Conservation (phyloP, 2,888 invertebrate species). For the Selenia dentaria region DNA sequence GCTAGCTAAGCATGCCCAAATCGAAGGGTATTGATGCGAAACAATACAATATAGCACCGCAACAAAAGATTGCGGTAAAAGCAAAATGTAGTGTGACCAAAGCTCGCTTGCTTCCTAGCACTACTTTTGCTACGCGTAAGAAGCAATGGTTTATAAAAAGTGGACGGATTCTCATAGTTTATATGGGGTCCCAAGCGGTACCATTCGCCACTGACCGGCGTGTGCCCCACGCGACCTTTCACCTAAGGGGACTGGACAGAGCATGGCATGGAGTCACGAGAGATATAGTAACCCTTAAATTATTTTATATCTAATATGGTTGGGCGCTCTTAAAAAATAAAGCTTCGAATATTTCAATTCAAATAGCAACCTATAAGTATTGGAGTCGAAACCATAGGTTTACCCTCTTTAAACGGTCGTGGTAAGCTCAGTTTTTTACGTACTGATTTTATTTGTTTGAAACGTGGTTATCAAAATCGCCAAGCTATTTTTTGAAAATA, state of each 20-base stretch:
- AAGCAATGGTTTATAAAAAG: constrained; percentile 20
- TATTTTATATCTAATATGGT: too few species aligned
- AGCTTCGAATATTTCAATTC: too few species aligned
- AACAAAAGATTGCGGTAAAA: constrained; percentile 10
- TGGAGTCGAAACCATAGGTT: too few species aligned
- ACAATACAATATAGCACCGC: constrained; percentile 13
- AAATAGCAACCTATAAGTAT: too few species aligned
- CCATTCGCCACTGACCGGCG: constrained; percentile 79
- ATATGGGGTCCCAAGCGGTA: constrained; percentile 65
- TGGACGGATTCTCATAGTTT: constrained; percentile 34
- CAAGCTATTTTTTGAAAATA: too few species aligned
- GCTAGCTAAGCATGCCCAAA: not conserved
- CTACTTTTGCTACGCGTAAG: not conserved
- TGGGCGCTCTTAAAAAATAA: too few species aligned
- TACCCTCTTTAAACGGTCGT: too few species aligned
- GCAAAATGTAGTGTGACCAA: constrained; percentile 18
- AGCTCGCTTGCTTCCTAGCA: constrained; percentile 18
- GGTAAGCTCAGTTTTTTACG: too few species aligned
- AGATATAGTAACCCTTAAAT: not conserved
- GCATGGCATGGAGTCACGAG: constrained; percentile 42
- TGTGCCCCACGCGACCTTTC: constrained; percentile 77
- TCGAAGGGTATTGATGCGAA: constrained; percentile 1
- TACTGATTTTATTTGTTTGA: too few species aligned
- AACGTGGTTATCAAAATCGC: too few species aligned
- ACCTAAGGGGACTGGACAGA: constrained; percentile 68